Conservation (phyloP, 2,113 vertebrate species). For the Nyctereutes procyonoides region DNA sequence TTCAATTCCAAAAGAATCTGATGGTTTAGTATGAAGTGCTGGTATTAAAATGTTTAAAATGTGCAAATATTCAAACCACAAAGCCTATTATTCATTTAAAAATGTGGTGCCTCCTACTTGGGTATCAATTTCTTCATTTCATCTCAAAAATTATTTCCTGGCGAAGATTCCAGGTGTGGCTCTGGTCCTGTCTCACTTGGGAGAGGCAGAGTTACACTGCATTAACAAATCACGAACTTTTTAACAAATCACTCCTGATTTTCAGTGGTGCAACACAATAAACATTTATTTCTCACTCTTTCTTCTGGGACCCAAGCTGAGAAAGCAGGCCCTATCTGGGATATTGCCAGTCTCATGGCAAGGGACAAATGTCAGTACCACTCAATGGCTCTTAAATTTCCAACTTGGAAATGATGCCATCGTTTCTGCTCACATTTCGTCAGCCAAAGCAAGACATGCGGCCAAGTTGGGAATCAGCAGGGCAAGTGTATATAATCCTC, state of each 20-base stretch:
- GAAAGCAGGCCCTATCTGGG: neutral
- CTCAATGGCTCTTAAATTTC: neutral
- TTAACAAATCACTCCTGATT: neutral
- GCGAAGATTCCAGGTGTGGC: neutral
- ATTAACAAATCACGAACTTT: neutral
- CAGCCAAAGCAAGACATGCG: neutral
- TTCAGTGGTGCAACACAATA: neutral
- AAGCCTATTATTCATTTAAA: neutral
- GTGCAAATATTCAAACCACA: neutral
- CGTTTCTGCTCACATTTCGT: neutral
- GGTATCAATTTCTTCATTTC: neutral
- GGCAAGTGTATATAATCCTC: neutral
- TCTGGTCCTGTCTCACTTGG: neutral
- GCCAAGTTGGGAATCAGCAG: neutral
- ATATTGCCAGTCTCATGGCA: neutral
- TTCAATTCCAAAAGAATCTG: conserved; percentile 1
- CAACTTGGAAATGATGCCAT: neutral
- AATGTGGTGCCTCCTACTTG: neutral
- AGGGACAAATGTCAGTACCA: neutral
- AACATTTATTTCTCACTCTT: neutral
- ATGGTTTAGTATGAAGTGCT: neutral
- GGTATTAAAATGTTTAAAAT: conserved; percentile 26
- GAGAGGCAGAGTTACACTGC: neutral
- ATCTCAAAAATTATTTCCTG: neutral
- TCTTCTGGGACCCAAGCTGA: neutral